A percentile compares a stretch with the other conserved stretches of the same genome.
Conservation (phyloP, 2,888 invertebrate species). For the Synanthedon formicaeformis region DNA sequence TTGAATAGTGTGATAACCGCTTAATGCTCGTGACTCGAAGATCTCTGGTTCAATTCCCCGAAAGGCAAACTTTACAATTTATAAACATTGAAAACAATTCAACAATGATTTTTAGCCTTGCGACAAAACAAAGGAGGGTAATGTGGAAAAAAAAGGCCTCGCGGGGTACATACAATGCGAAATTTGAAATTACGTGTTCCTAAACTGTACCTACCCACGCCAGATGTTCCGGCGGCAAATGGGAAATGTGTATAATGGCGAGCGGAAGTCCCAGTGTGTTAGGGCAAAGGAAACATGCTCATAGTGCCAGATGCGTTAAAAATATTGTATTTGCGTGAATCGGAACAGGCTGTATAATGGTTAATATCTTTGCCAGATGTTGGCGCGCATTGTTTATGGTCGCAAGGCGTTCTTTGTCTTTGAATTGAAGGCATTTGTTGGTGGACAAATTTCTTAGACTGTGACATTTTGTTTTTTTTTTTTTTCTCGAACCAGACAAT, state of each 20-base stretch:
- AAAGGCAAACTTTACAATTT: too few relatives aligned
- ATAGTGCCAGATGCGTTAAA: constrained; percentile 8
- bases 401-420: background rate
- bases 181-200: background rate
- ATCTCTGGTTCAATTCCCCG: too few relatives aligned
- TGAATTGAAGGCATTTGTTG: too few relatives aligned
- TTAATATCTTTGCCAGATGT: constrained; percentile 3
- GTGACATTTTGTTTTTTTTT: too few relatives aligned
- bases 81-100: too few relatives aligned
- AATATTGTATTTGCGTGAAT: constrained; percentile 7
- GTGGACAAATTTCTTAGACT: too few relatives aligned
- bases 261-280: constrained; percentile 3
- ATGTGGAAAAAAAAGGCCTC: background rate
- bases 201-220: background rate
- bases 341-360: background rate
- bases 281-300: constrained; percentile 5
- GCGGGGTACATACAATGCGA: background rate
- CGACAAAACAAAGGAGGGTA: background rate
- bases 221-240: constrained; percentile 3
- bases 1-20: too few relatives aligned
- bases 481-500: too few relatives aligned
- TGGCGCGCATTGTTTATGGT: constrained; percentile 1
- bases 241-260: constrained; percentile 3
- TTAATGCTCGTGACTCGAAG: too few relatives aligned
- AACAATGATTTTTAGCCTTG: too few relatives aligned